Evolutionary conservation across 2,113 vertebrate genomes (phyloP).

Genomic region (Echinops telfairi): DNA sequence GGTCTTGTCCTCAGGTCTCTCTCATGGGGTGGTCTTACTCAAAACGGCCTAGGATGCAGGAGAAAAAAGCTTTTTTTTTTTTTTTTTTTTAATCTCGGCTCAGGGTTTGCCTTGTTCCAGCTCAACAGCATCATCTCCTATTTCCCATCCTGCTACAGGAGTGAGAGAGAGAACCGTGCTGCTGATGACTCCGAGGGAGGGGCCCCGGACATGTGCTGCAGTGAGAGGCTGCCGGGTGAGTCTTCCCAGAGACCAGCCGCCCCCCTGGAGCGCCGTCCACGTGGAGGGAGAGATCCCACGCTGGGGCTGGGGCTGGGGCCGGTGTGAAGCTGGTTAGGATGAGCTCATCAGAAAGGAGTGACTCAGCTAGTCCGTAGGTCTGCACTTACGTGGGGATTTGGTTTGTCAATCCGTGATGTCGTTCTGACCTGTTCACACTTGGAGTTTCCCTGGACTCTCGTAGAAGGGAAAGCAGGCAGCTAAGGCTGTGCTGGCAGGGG

Average conservation of each 20-base stretch:
- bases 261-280: not conserved
- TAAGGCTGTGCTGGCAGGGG: not conserved
- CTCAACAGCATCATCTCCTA: not conserved
- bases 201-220: constrained; percentile 83
- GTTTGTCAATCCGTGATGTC: constrained; percentile 16
- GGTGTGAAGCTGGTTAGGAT: not conserved
- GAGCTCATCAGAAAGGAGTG: not conserved
- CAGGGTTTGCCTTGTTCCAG: not conserved
- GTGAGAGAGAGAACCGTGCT: constrained; percentile 11
- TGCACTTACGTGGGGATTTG: not conserved
- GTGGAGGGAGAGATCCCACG: not conserved
- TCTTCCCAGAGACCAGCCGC: not conserved
- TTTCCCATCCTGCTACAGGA: constrained; percentile 70
- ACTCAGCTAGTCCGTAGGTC: not conserved
- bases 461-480: not conserved
- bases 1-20: not conserved
- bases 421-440: not conserved
- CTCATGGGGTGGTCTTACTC: not conserved
- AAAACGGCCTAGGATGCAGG: not conserved
- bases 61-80: not conserved
- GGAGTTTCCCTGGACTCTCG: not conserved
- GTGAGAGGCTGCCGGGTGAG: constrained; percentile 80
- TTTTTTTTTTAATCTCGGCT: not conserved
- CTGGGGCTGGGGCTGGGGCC: not conserved
- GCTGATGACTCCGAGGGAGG: constrained; percentile 79